Evolutionary conservation across 1,140 invertebrate genomes (phyloP).

Genomic region (Vanessa atalanta): DNA sequence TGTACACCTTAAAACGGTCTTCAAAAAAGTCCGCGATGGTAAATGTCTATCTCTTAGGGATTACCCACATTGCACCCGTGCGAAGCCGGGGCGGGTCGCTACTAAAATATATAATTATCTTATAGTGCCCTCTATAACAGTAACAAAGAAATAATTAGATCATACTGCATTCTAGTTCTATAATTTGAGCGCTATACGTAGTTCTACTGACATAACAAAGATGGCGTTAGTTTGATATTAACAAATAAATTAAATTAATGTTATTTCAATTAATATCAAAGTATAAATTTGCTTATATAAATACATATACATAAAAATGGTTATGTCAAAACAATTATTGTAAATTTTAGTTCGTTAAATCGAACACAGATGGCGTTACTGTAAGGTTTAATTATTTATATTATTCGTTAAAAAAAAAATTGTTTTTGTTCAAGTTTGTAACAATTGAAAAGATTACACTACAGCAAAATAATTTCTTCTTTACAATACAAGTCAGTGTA

Average conservation of each 20-base stretch:
- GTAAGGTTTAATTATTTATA: neutral
- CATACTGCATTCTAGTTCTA: neutral
- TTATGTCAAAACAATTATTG: neutral
- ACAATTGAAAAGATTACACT: neutral
- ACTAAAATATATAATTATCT: neutral
- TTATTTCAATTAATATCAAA: no score
- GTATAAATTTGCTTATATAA: no score
- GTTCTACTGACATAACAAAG: no score
- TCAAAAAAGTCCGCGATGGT: no score
- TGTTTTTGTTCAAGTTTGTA: neutral
- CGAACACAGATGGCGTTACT: neutral
- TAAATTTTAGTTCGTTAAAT: neutral
- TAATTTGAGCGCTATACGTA: no score
- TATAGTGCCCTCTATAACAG: neutral
- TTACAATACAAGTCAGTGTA: neutral
- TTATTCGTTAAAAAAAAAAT: neutral
- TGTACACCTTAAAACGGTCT: no score
- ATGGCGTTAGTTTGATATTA: no score
- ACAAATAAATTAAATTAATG: no score
- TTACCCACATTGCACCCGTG: no score
- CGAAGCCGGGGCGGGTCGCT: no score
- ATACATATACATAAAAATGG: neutral
- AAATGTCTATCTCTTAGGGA: no score
- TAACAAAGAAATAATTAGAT: neutral
- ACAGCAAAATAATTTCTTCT: slow-evolving; percentile 1